A percentile compares a stretch with the other conserved stretches of the same genome.
phyloP scores from a whole-genome alignment of 2,113 vertebrate genomes.

The Phodopus roborovskii region DNA sequence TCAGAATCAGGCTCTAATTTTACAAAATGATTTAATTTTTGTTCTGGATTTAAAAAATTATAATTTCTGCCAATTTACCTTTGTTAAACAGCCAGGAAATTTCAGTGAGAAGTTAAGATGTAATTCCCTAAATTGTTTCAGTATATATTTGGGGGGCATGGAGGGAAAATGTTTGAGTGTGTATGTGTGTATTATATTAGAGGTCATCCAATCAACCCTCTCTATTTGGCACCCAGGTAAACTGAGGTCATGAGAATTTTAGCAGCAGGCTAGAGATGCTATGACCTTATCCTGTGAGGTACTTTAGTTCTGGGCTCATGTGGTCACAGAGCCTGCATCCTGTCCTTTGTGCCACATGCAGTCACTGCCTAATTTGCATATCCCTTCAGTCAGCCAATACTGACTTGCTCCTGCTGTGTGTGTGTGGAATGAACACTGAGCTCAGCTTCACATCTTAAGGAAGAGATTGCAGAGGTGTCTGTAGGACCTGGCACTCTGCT shows the following conservation, averaged over 20 bases:
- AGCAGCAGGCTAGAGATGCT: background rate
- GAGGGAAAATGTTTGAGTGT: background rate
- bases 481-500: background rate
- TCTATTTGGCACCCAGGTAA: background rate
- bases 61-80: constrained; percentile 56
- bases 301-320: background rate
- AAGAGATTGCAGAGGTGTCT: background rate
- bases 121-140: constrained; percentile 36
- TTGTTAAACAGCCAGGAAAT: constrained; percentile 16
- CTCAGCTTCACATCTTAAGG: background rate
- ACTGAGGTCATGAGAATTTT: background rate
- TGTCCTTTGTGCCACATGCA: background rate
- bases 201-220: background rate
- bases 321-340: background rate
- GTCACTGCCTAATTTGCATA: background rate
- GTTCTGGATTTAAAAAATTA: constrained; percentile 45
- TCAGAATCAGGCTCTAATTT: constrained; percentile 65
- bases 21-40: constrained; percentile 69
- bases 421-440: background rate
- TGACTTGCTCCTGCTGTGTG: background rate
- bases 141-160: background rate
- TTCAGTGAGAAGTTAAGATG: constrained; percentile 47
- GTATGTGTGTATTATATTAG: background rate
- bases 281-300: background rate
- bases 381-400: background rate